Evolutionary conservation across 37 sponge, comb jelly and placozoan genomes (phyloP), one percentile per base, ranked within the genome.

Genomic region (Eunapius fragilis): DNA sequence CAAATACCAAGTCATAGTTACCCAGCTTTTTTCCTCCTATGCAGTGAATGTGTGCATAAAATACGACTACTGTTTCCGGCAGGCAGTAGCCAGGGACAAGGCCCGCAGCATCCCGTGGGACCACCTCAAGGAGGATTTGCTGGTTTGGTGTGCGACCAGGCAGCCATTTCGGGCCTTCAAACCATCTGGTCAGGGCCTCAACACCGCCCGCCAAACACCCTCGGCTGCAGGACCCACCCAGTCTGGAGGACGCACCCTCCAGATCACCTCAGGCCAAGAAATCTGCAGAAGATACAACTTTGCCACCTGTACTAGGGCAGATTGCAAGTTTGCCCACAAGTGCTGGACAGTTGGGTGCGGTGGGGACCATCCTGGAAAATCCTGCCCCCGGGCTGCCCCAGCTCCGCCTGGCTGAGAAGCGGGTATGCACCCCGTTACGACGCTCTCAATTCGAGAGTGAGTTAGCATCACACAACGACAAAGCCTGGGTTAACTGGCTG

Each of bases 351-450:
- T 31, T 17, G 41, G 48, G 70, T 86, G 86, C 47, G 68, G 67
- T 27, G 78, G 85, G 31, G 38, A 68, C 85, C n/a, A 85, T 78
- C 85, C 78, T 10, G 77, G 77, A 28, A 67, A 67, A 33, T 41
- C 25, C 45, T 85, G 85, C 78, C 47, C 85, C 69, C 47, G 23
- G 23, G 25, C 25, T 9, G 35, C 82, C 37, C 70, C 71, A 81
- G 82, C 82, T 81, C 82, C 82, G 70, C 71, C 82, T 70, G 70
- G 82, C 82, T 81, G 50, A 74, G 58, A 58, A 58, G 58, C 58
- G 58, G 58, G 58, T 58, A 19, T 58, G 58, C 58, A 58, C 58
- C 68, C 74, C 58, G 58, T 58, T 58, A 58, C 58, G 58, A 58
- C 58, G 58, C 58, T 13, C 58, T 11, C 58, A 58, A 58, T 58